Evolutionary conservation across 2,113 vertebrate species (phyloP).

Genomic region (Hucho hucho): DNA sequence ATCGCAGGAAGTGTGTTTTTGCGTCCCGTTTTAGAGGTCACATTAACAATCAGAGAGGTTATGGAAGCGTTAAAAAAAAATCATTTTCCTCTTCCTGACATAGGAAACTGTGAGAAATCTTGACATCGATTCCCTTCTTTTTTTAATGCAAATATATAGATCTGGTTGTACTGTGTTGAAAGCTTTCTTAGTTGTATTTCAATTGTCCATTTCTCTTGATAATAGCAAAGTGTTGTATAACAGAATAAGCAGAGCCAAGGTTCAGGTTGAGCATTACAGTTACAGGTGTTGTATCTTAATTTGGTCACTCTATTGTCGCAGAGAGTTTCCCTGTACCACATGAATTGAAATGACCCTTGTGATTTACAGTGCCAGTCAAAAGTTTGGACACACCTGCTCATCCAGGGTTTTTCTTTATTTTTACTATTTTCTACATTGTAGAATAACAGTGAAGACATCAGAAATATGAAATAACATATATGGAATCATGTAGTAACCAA

Average conservation of each 20-base stretch:
- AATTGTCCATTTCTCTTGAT: not conserved
- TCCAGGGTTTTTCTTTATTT: too few species aligned
- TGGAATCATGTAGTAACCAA: too few species aligned
- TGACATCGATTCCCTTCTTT: not conserved
- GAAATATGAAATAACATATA: too few species aligned
- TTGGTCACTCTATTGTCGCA: not conserved
- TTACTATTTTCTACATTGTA: too few species aligned
- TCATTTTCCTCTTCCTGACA: constrained; percentile 36
- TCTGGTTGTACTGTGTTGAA: not conserved
- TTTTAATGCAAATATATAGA: not conserved
- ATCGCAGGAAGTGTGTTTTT: constrained; percentile 18
- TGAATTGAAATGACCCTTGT: too few species aligned
- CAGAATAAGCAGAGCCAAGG: not conserved
- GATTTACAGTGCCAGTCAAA: too few species aligned
- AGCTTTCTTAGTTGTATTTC: not conserved
- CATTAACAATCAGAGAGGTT: constrained; percentile 39
- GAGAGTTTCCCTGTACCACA: not conserved
- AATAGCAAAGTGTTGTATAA: not conserved
- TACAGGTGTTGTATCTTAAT: not conserved
- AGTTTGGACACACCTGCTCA: too few species aligned
- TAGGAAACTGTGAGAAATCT: constrained; percentile 4
- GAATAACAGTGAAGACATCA: too few species aligned
- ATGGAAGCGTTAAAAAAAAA: constrained; percentile 20
- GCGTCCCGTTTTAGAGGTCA: constrained; percentile 28
- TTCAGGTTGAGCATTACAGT: not conserved